Evolutionary conservation across 1,140 invertebrate species (phyloP).

Genomic region (Calliphora vicina): DNA sequence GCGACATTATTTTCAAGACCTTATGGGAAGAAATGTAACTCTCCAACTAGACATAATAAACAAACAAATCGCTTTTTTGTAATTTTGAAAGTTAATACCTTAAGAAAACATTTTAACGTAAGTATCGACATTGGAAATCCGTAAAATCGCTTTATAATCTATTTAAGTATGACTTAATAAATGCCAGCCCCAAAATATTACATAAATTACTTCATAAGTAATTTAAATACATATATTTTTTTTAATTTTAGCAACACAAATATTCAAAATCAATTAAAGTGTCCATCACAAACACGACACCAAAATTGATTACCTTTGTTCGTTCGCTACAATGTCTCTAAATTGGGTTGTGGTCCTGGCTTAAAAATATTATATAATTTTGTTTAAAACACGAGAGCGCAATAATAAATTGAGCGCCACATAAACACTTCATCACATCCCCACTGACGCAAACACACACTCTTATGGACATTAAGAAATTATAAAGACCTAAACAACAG

Average conservation of each 20-base stretch:
- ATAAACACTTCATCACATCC: slow-evolving; percentile 5
- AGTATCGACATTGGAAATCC: too few relatives aligned
- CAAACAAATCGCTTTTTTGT: too few relatives aligned
- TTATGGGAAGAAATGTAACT: too few relatives aligned
- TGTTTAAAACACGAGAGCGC: background rate
- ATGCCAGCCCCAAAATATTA: too few relatives aligned
- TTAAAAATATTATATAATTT: background rate
- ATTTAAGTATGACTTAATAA: too few relatives aligned
- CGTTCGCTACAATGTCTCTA: background rate
- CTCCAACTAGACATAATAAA: too few relatives aligned
- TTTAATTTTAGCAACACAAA: background rate
- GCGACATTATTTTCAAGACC: too few relatives aligned
- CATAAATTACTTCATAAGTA: too few relatives aligned
- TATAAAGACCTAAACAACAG: background rate
- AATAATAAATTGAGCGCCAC: background rate
- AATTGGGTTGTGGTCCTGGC: background rate
- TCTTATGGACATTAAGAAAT: background rate
- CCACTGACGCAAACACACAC: background rate
- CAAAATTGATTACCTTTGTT: background rate
- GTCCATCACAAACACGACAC: background rate
- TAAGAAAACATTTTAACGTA: too few relatives aligned
- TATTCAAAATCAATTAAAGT: background rate
- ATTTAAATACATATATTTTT: background rate
- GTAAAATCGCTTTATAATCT: too few relatives aligned
- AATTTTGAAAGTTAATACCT: too few relatives aligned